A percentile compares a stretch with the other conserved stretches of the same genome.
Evolutionary conservation across 2,888 invertebrate species (phyloP).

Genomic region (Mythimna albipuncta): DNA sequence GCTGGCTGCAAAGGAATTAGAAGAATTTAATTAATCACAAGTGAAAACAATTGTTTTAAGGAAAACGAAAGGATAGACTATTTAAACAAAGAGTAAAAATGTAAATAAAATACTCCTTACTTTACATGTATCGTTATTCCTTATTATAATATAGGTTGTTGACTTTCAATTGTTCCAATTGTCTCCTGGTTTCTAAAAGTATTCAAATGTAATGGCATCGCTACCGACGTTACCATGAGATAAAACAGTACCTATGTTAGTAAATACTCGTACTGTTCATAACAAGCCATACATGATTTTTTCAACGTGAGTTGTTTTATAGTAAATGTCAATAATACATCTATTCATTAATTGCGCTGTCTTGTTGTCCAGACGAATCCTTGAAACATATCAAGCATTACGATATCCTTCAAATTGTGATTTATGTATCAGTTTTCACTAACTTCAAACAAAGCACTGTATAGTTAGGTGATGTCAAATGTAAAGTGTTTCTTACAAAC

Average conservation of each 20-base stretch:
- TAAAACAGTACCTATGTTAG: background rate
- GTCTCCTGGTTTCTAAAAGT: background rate
- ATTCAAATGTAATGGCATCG: background rate
- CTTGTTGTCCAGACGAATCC: background rate
- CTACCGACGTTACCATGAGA: background rate
- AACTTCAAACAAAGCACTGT: background rate
- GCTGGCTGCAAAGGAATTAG: conserved; percentile 21
- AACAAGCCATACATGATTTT: background rate
- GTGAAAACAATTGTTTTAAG: background rate
- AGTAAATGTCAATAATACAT: no score
- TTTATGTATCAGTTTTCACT: background rate
- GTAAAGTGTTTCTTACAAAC: background rate
- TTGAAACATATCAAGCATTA: background rate
- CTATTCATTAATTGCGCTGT: background rate
- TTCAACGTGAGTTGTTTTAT: no score
- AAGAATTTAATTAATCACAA: conserved; percentile 24
- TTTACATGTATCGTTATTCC: conserved; percentile 3
- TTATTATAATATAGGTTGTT: background rate
- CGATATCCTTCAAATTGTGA: background rate
- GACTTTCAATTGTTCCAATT: background rate
- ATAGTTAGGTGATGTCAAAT: background rate
- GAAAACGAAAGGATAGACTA: conserved; percentile 19
- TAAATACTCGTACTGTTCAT: background rate
- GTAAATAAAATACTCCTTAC: conserved; percentile 30
- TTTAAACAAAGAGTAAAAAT: conserved; percentile 19